Base-by-base conservation (phyloP, 2,888 invertebrate genomes). In the Taenaris catops region DNA sequence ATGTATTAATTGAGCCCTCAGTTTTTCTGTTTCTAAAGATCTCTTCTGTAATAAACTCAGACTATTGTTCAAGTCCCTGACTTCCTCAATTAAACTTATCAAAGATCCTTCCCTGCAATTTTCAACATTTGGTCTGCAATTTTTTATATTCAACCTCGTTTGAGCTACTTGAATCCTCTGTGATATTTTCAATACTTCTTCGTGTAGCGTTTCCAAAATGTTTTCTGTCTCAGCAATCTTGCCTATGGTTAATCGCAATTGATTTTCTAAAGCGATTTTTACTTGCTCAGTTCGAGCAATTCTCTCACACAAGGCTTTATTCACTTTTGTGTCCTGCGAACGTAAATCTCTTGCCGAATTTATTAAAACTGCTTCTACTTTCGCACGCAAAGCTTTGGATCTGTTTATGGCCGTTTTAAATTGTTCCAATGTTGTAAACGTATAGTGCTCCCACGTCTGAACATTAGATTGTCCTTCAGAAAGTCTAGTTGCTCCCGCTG, bases 381-480 rank as follows among this genome's bases (percentile, higher is more conserved):
- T 91, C 1, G 88, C 88, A 38, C 95, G 76, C n/a, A 96, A 69
- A 14, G 89, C 84, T 35, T 90, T 89, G 0, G 96, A 95, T 33
- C 89, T 89, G 54, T 92, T 91, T 10, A 93, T 87, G 14, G 94
- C 92, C 27, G 88, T 88, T 59, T 95, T 94, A 31, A 92, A 93
- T 51, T 92, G 90, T 2, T 91, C 89, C 26, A 97, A 72, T 8
- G 91, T 91, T 63, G 93, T 93, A 8, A 91, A 88, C 0, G 95
- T 93, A 53, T 93, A 92, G 53, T 93, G 91, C 49, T 95, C 94
- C 94, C 96, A 96, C 17, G 92, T 92, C 50, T 93, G 91, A 1
- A 93, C 92, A 5, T 94, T 91, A 0, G 96, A 94, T 81, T 96
- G 96, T 11, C 94, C 93, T 53, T 93, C 92, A 3, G 93, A 92